phyloP scores from a whole-genome alignment of 53 echinoderm and acorn worm species.

The Echinarachnius parma region DNA sequence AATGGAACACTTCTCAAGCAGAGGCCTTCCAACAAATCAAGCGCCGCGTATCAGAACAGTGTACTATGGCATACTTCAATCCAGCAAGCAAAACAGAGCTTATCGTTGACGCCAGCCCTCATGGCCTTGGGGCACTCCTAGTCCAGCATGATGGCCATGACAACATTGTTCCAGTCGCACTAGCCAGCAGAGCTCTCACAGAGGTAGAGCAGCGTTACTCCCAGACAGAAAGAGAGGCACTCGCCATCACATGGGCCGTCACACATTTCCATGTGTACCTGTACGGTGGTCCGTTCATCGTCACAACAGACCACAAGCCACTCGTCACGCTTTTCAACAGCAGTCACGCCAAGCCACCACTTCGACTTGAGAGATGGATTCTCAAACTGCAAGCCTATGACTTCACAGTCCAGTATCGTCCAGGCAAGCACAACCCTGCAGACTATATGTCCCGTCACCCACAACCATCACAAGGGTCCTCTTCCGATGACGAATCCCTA shows the following conservation, averaged over 20 bases:
- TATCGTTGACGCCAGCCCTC: conserved; percentile 40
- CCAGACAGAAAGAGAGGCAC: conserved; percentile 54
- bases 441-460: conserved; percentile 63
- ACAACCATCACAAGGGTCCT: conserved; percentile 9
- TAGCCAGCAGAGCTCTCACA: conserved; percentile 34
- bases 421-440: conserved; percentile 58
- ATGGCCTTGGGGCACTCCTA: conserved; percentile 42
- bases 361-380: conserved; percentile 44
- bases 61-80: conserved; percentile 38
- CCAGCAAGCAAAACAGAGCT: conserved; percentile 24
- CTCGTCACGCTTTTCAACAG: conserved; percentile 51
- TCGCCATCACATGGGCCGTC: conserved; percentile 39
- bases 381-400: conserved; percentile 47
- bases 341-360: conserved; percentile 33
- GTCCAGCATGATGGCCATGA: conserved; percentile 14
- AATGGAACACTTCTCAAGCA: conserved; percentile 34
- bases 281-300: conserved; percentile 30
- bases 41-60: conserved; percentile 23
- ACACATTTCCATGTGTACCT: conserved; percentile 50
- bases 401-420: conserved; percentile 37
- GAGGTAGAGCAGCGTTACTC: conserved; percentile 51
- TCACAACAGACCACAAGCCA: conserved; percentile 61
- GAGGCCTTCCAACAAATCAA: conserved; percentile 35
- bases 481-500: conserved; percentile 12
- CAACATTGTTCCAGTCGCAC: conserved; percentile 2